Conservation (phyloP, 2,113 vertebrate genomes). For the Callorhinus ursinus region DNA sequence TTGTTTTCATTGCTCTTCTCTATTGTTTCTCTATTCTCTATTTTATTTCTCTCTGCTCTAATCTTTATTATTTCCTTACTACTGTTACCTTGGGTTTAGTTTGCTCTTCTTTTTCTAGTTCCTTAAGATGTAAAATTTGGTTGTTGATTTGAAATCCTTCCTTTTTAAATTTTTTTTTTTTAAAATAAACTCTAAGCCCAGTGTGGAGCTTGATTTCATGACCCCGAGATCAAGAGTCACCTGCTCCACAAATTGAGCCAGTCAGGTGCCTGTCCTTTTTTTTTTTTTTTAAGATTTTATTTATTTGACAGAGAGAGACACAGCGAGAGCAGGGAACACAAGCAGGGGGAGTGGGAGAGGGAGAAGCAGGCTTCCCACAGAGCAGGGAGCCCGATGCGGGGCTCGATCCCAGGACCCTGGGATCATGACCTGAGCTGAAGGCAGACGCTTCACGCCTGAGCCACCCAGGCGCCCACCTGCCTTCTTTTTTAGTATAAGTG, state of each 20-base stretch:
- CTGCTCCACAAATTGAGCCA: background rate
- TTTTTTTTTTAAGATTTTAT: no score
- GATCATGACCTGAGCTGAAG: no score
- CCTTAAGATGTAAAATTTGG: background rate
- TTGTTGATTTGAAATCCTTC: background rate
- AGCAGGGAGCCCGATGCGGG: no score
- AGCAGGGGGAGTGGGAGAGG: no score
- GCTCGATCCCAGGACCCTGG: no score
- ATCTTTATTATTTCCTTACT: background rate
- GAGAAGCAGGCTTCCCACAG: no score
- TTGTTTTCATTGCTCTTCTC: background rate
- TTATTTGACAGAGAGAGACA: no score
- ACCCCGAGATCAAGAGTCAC: background rate
- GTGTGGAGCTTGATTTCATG: background rate
- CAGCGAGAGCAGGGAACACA: no score
- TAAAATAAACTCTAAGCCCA: background rate
- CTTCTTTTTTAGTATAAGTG: background rate
- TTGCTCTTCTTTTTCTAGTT: background rate
- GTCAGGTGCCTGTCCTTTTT: background rate
- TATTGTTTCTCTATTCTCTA: background rate
- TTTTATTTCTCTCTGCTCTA: background rate
- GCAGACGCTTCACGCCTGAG: no score
- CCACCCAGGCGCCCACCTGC: no score
- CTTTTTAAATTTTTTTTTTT: background rate
- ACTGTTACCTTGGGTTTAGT: background rate